phyloP scores from a whole-genome alignment of 2,888 invertebrate species.

The Cerastis rubricosa region DNA sequence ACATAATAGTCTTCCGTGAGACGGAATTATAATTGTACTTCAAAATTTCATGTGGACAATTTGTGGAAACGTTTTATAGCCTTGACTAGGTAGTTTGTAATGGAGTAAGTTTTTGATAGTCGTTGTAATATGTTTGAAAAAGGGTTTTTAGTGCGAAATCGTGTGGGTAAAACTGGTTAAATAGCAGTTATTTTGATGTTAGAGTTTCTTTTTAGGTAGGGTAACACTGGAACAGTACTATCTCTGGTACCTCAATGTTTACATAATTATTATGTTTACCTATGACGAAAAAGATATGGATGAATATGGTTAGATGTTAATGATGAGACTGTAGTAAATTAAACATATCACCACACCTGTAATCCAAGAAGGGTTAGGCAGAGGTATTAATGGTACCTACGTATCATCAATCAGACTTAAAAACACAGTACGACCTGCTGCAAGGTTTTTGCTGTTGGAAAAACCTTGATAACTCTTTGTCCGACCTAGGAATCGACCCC shows the following conservation, averaged over 20 bases:
- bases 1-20: slow-evolving; percentile 76
- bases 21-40: slow-evolving; percentile 77
- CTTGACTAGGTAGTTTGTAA: slow-evolving; percentile 49
- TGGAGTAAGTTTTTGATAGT: slow-evolving; percentile 65
- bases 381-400: not conserved
- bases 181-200: slow-evolving; percentile 2
- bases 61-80: slow-evolving; percentile 56
- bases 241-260: not conserved
- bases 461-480: not conserved
- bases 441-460: too few species aligned
- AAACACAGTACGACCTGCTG: not conserved
- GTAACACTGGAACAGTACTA: not conserved
- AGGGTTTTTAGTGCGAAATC: slow-evolving; percentile 29
- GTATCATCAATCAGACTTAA: not conserved
- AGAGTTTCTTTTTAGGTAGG: not conserved
- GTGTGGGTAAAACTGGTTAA: slow-evolving; percentile 16
- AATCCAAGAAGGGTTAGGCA: not conserved
- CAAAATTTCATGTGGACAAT: slow-evolving; percentile 60
- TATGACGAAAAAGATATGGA: not conserved
- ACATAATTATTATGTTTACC: not conserved
- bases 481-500: not conserved
- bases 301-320: not conserved
- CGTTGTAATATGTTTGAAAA: slow-evolving; percentile 60
- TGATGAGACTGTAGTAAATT: not conserved
- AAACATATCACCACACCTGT: not conserved